Evolutionary conservation across 2,888 invertebrate genomes (phyloP).

Genomic region (Thyatira batis): DNA sequence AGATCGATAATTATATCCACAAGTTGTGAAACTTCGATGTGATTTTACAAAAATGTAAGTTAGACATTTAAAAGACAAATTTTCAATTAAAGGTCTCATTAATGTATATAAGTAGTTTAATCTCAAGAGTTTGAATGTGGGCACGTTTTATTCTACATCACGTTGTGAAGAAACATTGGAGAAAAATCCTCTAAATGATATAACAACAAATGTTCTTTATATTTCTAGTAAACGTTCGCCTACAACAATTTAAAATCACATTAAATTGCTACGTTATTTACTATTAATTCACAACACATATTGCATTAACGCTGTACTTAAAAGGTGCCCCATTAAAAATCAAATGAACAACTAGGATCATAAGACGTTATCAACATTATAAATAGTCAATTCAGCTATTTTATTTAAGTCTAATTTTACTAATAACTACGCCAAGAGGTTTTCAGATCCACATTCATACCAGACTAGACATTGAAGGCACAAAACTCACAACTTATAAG

Average conservation of each 20-base stretch:
- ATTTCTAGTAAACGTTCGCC: too few species aligned
- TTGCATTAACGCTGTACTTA: neutral
- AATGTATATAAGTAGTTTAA: neutral
- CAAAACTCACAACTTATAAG: conserved; percentile 47
- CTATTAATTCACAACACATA: too few species aligned
- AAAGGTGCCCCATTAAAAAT: neutral
- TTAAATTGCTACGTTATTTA: too few species aligned
- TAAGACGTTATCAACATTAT: neutral
- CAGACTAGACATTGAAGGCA: conserved; percentile 71
- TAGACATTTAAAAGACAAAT: neutral
- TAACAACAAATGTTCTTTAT: too few species aligned
- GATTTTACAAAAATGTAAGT: neutral
- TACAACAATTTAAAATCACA: too few species aligned
- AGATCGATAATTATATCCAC: neutral
- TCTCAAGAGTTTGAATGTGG: neutral
- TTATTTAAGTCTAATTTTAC: conserved; percentile 25
- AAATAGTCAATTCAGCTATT: conserved; percentile 9
- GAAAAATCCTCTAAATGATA: too few species aligned
- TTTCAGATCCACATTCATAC: conserved; percentile 37
- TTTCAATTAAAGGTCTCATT: neutral
- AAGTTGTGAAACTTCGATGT: neutral
- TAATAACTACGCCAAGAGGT: conserved; percentile 61
- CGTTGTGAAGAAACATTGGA: neutral
- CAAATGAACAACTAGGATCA: neutral
- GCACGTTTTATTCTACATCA: neutral